A percentile compares a stretch with the other conserved stretches of the same genome.
These are phyloP conservation scores for Vireo griseus DNA, from an alignment of 2,797 vertebrate species.

Conservation along the genomic window DNA sequence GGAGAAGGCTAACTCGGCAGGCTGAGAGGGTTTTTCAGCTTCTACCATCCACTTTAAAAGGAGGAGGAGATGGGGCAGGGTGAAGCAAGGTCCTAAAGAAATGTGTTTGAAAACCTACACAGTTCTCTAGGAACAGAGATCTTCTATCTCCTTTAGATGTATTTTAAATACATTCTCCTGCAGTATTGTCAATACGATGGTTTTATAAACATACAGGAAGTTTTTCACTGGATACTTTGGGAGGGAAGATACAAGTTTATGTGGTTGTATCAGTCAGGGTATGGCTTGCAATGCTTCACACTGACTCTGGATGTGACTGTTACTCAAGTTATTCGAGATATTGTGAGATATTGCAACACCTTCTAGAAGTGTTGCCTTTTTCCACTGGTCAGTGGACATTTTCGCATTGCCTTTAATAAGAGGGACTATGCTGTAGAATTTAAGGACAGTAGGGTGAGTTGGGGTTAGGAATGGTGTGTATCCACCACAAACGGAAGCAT, in stretches of 20 bases:
- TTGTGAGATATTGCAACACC: background rate
- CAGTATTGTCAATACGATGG: background rate
- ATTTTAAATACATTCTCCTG: background rate
- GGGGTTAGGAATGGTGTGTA: background rate
- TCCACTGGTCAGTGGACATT: background rate
- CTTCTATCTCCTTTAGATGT: background rate
- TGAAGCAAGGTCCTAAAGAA: background rate
- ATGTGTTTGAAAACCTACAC: background rate
- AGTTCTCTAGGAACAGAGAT: background rate
- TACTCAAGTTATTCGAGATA: background rate
- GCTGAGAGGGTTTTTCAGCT: background rate
- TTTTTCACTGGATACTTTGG: background rate
- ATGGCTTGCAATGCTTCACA: background rate
- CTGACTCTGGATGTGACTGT: background rate
- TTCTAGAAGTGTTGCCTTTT: background rate
- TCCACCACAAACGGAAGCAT: background rate
- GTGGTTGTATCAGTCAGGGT: background rate
- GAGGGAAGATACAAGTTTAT: background rate
- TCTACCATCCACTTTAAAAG: background rate
- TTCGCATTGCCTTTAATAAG: background rate
- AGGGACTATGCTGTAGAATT: background rate
- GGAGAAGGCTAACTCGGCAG: background rate
- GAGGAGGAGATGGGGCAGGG: fast-evolving
- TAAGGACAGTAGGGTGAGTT: background rate
- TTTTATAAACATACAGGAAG: background rate